Evolutionary conservation across 2,797 vertebrate genomes (phyloP), one percentile per base, ranked within the genome.

Genomic region (Sylvilagus floridanus): DNA sequence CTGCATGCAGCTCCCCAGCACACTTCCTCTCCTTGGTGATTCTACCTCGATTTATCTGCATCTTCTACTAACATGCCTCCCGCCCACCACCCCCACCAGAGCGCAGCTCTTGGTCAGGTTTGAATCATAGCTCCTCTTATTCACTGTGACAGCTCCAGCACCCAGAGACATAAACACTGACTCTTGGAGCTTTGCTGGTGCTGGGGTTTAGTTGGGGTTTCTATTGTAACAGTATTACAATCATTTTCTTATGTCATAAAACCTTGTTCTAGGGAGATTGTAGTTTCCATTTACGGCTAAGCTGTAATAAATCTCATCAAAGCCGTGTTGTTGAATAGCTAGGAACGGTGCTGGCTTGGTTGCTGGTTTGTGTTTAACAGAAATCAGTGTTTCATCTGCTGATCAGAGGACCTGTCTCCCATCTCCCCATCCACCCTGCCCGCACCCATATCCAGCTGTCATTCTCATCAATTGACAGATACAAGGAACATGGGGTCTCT

Each of bases 1-100:
- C 17, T 0, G 7, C 0, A 0, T 0, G 1, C 21, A 0, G 2
- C 13, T 6, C 10, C 52, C 2, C 84, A 3, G 2, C 2, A 7
- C 54, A 0, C 1, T 11, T 10, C 37, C 26, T 37, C 14, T 37
- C 2, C 42, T 16, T 14, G 2, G 35, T 6, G 1, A 3, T 9
- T 32, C 17, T 1, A 13, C 71, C 1, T 7, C 26, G 7, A 0
- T 14, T 22, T 35, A 0, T 0, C 13, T 0, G 2, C 16, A 1
- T 66, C n/a, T 28, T 62, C n/a, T 1, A 0, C 12, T 7, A 3
- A 17, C 66, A 0, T 8, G 35, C 75, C 84, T 73, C 81, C 9
- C 19, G 14, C 54, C 17, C 54, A 21, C 19, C 54, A 21, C 54
- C 54, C 4, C 68, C 17, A 0, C 21, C 2, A 11, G 32, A 54